A percentile compares a stretch with the other conserved stretches of the same genome.
These are phyloP conservation scores for crab-eating macaque (Macaca fascicularis) DNA, from an alignment of 2,113 vertebrate genomes.

Conservation along the genomic window DNA sequence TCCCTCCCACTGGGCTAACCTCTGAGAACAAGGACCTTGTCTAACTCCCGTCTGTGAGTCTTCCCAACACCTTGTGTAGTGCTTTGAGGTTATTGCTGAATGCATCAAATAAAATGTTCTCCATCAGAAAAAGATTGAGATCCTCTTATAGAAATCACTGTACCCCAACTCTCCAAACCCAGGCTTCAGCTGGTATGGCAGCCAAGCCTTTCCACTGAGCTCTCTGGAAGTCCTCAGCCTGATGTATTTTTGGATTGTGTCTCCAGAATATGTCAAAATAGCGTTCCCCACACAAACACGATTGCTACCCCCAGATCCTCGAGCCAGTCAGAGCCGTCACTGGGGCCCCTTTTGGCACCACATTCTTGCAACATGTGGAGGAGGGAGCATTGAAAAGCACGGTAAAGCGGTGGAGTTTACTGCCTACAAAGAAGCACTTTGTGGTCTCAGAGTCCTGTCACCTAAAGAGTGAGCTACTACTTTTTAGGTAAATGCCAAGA, in stretches of 20 bases:
- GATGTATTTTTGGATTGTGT: constrained; percentile 57
- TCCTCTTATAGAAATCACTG: neutral
- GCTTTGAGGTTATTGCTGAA: neutral
- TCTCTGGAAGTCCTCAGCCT: constrained; percentile 50
- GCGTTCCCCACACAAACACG: constrained; percentile 32
- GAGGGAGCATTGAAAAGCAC: neutral
- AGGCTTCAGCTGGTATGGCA: neutral
- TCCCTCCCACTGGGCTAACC: neutral
- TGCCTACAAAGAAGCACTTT: neutral
- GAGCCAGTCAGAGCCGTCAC: constrained; percentile 9
- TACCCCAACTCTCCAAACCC: neutral
- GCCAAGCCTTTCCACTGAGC: constrained; percentile 26
- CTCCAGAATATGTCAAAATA: constrained; percentile 65
- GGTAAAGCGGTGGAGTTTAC: neutral
- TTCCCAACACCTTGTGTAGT: neutral
- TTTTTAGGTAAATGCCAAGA: neutral
- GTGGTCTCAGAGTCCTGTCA: neutral
- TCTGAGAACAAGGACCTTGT: neutral
- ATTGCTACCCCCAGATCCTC: constrained; percentile 31
- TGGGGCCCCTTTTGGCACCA: neutral
- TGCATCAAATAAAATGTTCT: neutral
- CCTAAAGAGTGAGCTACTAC: neutral
- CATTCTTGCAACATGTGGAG: neutral
- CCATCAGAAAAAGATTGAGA: neutral
- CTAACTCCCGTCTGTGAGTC: neutral